Base-by-base conservation (phyloP, 2,888 invertebrate species). In the Nomada lathburiana region DNA sequence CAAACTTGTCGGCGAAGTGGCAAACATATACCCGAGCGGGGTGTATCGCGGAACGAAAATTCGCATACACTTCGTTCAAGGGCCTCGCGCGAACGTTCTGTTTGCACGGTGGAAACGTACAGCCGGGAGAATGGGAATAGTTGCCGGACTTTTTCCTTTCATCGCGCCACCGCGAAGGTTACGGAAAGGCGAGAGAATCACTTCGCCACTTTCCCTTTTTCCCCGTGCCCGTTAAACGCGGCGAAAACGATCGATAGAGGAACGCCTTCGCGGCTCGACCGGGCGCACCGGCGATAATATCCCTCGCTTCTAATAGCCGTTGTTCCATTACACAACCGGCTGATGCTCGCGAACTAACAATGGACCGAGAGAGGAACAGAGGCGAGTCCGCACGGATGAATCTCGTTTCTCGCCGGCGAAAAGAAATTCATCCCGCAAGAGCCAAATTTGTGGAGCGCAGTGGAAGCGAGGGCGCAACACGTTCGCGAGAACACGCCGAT, bases 201-300 rank as follows among this genome's bases (percentile, higher is more conserved):
- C 84, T 78, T 86, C 86, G 84, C 88, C 90, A 92, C 92, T 92
- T 92, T 92, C 90, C 89, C 92, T 92, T 91, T 92, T 86, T 89
- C 87, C 80, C 84, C 90, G n/a, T 84, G 88, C 89, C 84, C 89
- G 86, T 86, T 86, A 82, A 91, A 89, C 90, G 85, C 69, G 55
- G 82, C 69, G 64, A 67, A 67, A 79, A 85, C 68, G 89, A 89
- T 89, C 89, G 86, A 89, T 88, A 89, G 64, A 80, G 82, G 70
- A 76, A 57, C 77, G 84, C 72, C 80, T 80, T 72, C 81, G 67
- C 62, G 71, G 64, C 23, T 60, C 76, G 71, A 60, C 42, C 68
- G 76, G 57, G 72, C 75, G 62, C 78, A 67, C 67, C 77, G 72
- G 47, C 83, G 71, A 77, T 83, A 77, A 82, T 86, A 77, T 82